phyloP scores from a whole-genome alignment of 2,888 invertebrate genomes.

The Caenorhabditis zanzibari region DNA sequence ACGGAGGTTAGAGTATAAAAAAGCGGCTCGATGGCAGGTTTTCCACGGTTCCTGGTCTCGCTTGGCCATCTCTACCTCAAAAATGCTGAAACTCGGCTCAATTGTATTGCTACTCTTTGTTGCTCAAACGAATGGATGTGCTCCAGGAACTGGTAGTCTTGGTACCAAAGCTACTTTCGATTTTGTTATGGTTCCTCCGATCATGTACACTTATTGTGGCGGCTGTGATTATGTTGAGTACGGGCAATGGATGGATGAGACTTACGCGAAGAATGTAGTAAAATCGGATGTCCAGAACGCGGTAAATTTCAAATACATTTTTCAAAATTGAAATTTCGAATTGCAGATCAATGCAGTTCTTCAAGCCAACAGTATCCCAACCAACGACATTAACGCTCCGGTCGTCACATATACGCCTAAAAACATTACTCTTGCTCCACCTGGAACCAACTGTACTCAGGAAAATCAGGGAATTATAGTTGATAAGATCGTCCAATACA shows the following conservation, averaged over 20 bases:
- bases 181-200: conserved; percentile 26
- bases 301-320: conserved; percentile 34
- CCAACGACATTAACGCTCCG: conserved; percentile 44
- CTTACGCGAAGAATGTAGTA: no score
- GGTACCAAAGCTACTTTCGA: conserved; percentile 29
- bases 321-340: not conserved
- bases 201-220: conserved; percentile 17
- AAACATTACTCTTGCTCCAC: not conserved
- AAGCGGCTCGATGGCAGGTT: not conserved
- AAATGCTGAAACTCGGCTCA: conserved; percentile 10
- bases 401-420: conserved; percentile 15
- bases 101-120: not conserved
- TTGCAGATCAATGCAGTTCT: conserved; percentile 54
- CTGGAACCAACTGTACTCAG: not conserved
- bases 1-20: conserved; percentile 17
- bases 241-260: no score
- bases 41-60: not conserved
- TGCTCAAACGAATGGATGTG: conserved; percentile 9
- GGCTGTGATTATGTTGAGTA: not conserved
- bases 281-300: conserved; percentile 34
- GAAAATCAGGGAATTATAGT: not conserved
- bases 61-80: conserved; percentile 16
- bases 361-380: conserved; percentile 45
- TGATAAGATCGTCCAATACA: not conserved
- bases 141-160: conserved; percentile 43